Base-by-base conservation (phyloP, 2,888 invertebrate species). In the Cheilosia pagana region DNA sequence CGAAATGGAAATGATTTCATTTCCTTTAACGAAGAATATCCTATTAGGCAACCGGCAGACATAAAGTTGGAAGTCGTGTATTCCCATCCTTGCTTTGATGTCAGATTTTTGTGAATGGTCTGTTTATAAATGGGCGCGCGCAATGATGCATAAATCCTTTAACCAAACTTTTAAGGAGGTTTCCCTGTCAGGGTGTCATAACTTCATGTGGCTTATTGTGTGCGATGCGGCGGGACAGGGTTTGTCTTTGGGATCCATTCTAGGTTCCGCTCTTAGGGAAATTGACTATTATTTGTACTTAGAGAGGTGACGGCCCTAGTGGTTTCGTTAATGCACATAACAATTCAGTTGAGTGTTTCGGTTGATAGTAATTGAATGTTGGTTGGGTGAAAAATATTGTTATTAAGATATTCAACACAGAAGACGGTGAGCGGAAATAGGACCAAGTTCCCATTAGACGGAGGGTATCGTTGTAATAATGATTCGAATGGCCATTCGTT, bases 1-100 rank as follows among this genome's bases (percentile, higher is more conserved):
- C 53, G 60, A 85, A 85, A 85, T 76, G 85, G 85, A 85, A 85
- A 85, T 85, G 85, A 85, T 85, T 85, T 81, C 79, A 85, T 85
- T 85, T 85, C 85, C 85, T 67, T 43, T 57, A 74, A 68, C 63
- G 63, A 55, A 72, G 67, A 52, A 53, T 74, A 65, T 85, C 79
- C 75, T 60, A 70, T 71, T 75, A 59, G 65, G 62, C 52, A 41
- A 68, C 53, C 50, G 65, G 43, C 81, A 70, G 41, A 55, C 65
- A 71, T 65, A 62, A 60, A 43, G 48, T 48, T 48, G 52, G 35
- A 52, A 25, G 14, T 39, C 21, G 41, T 41, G 39, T 39, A 4
- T n/a, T 48, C 39, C 35, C 50, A 25, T 19, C 10, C 57, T 41
- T 39, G 48, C 14, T 28, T 48, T 23, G 50, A 14, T 50, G 14